A percentile compares a stretch with the other conserved stretches of the same genome.
Conservation (phyloP, 2,888 invertebrate species). For the Stramonita haemastoma region DNA sequence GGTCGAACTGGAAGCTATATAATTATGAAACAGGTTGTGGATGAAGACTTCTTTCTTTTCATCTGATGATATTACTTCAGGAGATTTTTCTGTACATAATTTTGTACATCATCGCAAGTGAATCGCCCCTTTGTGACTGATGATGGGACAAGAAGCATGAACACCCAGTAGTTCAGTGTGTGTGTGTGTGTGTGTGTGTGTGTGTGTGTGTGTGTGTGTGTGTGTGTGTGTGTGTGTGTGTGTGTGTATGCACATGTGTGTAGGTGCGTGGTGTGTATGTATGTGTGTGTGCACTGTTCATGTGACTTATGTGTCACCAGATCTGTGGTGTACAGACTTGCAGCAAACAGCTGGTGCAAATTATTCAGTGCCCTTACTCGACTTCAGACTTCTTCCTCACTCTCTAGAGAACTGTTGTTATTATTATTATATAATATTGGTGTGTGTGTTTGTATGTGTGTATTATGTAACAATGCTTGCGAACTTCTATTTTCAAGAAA, state of each 20-base stretch:
- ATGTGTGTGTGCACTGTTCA: not conserved
- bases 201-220: not conserved
- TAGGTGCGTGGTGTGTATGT: not conserved
- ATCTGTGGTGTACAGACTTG: constrained; percentile 23
- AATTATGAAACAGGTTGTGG: constrained; percentile 5
- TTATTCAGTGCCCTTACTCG: constrained; percentile 13
- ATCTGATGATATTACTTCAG: too few species aligned
- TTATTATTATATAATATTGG: not conserved
- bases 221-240: constrained; percentile 3
- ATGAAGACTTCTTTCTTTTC: not conserved
- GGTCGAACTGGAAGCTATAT: not conserved
- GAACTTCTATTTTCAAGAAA: not conserved
- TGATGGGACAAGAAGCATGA: too few species aligned
- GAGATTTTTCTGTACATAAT: too few species aligned
- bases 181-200: not conserved
- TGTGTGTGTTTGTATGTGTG: not conserved
- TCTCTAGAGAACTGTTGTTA: not conserved
- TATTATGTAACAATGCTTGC: not conserved
- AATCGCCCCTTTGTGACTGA: too few species aligned
- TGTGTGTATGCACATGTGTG: not conserved
- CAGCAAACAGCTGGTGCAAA: constrained; percentile 29
- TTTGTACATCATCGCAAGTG: too few species aligned
- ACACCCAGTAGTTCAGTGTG: too few species aligned
- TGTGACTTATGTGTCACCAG: constrained; percentile 8
- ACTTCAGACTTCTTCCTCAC: not conserved